phyloP scores from a whole-genome alignment of 2,113 vertebrate genomes.

The Narcine bancroftii region DNA sequence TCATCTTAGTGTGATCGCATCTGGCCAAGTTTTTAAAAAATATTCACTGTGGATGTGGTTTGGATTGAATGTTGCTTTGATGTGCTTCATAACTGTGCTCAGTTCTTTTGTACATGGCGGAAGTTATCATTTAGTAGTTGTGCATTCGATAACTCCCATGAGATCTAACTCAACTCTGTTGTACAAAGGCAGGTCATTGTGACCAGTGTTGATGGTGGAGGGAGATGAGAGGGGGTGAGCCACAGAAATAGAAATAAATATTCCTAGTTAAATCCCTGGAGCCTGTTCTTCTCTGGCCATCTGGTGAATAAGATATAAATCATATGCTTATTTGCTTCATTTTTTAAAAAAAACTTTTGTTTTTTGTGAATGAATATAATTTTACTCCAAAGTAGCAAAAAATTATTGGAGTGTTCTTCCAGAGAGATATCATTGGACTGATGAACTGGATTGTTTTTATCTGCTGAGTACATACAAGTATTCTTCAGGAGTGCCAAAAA shows the following conservation, averaged over 20 bases:
- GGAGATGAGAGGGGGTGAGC: background rate
- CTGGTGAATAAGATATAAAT: background rate
- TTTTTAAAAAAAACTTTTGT: background rate
- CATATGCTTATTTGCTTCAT: background rate
- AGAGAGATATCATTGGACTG: background rate
- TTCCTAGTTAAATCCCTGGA: background rate
- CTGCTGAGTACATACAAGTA: no score
- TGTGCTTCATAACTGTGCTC: conserved; percentile 4
- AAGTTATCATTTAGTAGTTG: conserved; percentile 16
- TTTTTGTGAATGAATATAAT: background rate
- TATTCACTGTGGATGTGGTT: background rate
- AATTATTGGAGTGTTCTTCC: background rate
- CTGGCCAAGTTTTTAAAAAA: background rate
- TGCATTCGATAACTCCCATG: background rate
- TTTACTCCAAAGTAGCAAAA: background rate
- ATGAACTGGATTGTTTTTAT: background rate
- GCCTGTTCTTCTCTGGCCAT: background rate
- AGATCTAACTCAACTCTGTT: conserved; percentile 25
- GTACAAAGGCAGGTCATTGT: conserved; percentile 23
- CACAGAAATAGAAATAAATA: background rate
- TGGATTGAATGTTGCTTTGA: background rate
- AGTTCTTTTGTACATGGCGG: background rate
- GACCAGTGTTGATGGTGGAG: background rate
- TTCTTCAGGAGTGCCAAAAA: no score
- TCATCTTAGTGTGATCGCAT: conserved; percentile 7